Conservation (phyloP, 2,113 vertebrate species). For the Nansenia antarctica region DNA sequence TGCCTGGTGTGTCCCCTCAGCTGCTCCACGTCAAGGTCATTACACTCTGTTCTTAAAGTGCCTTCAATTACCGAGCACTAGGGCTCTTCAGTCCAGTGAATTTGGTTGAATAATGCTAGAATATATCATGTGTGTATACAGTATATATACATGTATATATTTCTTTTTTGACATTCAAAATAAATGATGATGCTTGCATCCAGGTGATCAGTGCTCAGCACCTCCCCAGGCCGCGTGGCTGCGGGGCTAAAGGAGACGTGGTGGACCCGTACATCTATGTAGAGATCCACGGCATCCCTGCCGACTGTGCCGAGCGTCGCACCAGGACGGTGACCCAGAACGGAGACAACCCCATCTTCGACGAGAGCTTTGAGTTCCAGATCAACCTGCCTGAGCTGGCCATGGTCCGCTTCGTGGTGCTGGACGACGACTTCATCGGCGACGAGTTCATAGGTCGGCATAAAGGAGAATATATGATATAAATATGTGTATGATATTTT, state of each 20-base stretch:
- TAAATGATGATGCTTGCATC: conserved; percentile 24
- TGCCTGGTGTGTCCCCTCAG: conserved; percentile 92
- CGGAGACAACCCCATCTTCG: conserved; percentile 92
- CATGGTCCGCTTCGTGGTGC: conserved; percentile 93
- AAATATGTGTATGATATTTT: no score
- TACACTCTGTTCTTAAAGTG: no score
- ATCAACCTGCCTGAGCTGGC: conserved; percentile 93
- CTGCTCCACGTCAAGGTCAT: conserved; percentile 83
- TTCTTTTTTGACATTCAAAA: background rate
- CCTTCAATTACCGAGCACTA: no score
- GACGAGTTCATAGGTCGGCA: conserved; percentile 91
- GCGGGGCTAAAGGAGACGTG: conserved; percentile 91
- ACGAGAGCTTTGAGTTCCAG: conserved; percentile 96
- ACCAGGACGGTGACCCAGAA: conserved; percentile 93
- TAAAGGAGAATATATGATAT: no score
- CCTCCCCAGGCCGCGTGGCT: conserved; percentile 90
- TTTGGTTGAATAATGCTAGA: no score
- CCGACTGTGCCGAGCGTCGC: conserved; percentile 90
- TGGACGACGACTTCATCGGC: conserved; percentile 94
- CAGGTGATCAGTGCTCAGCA: conserved; percentile 95
- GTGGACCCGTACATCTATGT: conserved; percentile 94
- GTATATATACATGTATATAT: no score
- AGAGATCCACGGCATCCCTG: conserved; percentile 94
- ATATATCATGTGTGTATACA: no score
- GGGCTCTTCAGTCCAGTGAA: no score